Percentiles rank a stretch among this genome's conserved stretches.
Conservation (phyloP, 2,113 vertebrate genomes). For the Chloropsis cyanopogon region DNA sequence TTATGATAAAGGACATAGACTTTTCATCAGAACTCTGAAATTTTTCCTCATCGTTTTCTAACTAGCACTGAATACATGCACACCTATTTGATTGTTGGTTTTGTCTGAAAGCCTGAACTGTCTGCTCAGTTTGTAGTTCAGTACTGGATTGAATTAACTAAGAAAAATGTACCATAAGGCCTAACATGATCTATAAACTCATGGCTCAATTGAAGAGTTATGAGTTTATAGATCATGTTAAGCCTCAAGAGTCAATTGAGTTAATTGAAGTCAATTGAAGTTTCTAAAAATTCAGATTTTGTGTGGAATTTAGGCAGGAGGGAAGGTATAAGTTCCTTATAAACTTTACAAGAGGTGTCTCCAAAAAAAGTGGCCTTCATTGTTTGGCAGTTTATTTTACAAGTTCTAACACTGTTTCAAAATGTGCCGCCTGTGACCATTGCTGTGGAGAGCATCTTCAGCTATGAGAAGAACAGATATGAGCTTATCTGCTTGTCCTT, state of each 20-base stretch:
- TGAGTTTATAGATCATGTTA: too few relatives aligned
- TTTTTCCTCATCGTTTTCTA: background rate
- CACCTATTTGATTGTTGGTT: background rate
- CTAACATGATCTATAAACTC: background rate
- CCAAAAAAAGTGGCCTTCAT: background rate
- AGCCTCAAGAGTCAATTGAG: background rate
- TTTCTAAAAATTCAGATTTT: background rate
- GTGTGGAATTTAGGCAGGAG: background rate
- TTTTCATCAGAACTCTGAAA: background rate
- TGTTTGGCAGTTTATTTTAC: background rate
- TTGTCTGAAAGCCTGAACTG: background rate
- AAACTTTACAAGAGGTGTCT: background rate
- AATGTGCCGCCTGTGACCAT: background rate
- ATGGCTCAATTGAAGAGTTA: too few relatives aligned
- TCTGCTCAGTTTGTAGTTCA: background rate
- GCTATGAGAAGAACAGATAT: background rate
- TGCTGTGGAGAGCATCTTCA: background rate
- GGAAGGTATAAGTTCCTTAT: background rate
- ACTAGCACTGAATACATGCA: background rate
- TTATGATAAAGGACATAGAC: background rate
- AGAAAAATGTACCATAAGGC: background rate
- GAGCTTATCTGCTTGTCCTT: accelerated
- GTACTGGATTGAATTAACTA: background rate
- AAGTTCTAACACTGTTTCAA: background rate
- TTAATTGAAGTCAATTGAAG: background rate